phyloP scores from a whole-genome alignment of 1,140 invertebrate genomes.

The Zaprionus lachaisei region DNA sequence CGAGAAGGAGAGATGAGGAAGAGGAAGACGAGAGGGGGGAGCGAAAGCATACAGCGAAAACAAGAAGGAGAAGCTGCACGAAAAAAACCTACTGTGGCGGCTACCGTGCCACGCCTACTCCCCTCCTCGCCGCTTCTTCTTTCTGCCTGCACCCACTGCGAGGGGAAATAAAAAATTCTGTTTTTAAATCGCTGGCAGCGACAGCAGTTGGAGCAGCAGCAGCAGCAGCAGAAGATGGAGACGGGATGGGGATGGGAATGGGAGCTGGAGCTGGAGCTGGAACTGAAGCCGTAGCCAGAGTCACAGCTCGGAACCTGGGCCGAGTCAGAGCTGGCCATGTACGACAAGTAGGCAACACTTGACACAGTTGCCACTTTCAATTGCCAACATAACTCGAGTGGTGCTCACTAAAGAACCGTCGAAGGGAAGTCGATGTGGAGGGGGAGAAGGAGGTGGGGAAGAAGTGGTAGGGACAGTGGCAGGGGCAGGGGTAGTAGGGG shows the following conservation, averaged over 20 bases:
- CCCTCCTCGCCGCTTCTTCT: neutral
- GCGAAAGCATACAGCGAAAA: slow-evolving; percentile 8
- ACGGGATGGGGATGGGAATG: neutral
- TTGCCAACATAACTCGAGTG: slow-evolving; percentile 83
- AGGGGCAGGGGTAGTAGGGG: neutral
- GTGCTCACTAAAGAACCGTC: slow-evolving; percentile 55
- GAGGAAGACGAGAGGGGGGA: slow-evolving; percentile 10
- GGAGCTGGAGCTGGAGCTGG: neutral
- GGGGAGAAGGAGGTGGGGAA: neutral
- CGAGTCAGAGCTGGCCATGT: slow-evolving; percentile 62
- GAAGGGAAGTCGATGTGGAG: neutral
- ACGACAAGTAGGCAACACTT: slow-evolving; percentile 84
- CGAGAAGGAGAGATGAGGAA: slow-evolving; percentile 4
- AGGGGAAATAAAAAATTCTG: slow-evolving; percentile 78
- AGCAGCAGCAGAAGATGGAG: neutral
- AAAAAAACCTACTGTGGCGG: slow-evolving; percentile 19
- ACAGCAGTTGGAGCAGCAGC: slow-evolving; percentile 1
- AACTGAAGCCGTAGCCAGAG: neutral
- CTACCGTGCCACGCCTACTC: slow-evolving; percentile 18
- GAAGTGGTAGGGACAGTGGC: too few species aligned
- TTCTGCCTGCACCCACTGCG: neutral
- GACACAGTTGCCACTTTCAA: slow-evolving; percentile 84
- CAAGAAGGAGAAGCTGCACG: neutral
- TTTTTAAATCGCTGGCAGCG: slow-evolving; percentile 69
- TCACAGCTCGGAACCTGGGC: slow-evolving; percentile 28